Conservation (phyloP, 2,797 vertebrate species). For the Oreonectes daqikongensis region DNA sequence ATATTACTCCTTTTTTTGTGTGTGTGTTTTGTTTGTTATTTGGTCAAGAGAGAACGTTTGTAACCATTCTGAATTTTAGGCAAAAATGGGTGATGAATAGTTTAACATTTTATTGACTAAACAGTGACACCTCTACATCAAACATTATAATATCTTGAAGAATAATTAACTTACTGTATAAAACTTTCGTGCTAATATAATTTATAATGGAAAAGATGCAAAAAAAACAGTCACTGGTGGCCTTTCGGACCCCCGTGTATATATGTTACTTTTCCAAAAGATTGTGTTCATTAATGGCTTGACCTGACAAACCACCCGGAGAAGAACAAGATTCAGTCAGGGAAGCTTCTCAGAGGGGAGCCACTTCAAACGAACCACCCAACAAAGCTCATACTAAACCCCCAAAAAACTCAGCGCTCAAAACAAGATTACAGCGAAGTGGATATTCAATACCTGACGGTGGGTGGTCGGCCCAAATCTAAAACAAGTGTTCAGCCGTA, state of each 20-base stretch:
- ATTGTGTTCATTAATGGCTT: not conserved
- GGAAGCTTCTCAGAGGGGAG: not conserved
- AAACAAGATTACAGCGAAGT: conserved; percentile 50
- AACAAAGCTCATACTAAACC: conserved; percentile 22
- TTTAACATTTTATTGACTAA: too few relatives aligned
- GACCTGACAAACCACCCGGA: conserved; percentile 24
- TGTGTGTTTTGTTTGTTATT: too few relatives aligned
- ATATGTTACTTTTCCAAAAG: not conserved
- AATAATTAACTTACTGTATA: too few relatives aligned
- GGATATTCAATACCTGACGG: conserved; percentile 63
- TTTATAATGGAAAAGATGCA: not conserved
- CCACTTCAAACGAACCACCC: conserved; percentile 25
- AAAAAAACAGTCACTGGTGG: not conserved
- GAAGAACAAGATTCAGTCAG: conserved; percentile 15
- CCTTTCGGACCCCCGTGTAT: not conserved
- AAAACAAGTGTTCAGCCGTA: conserved; percentile 58
- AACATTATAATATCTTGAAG: too few relatives aligned
- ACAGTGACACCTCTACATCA: too few relatives aligned
- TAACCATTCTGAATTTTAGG: too few relatives aligned
- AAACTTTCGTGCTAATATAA: not conserved
- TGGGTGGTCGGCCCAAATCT: conserved; percentile 74
- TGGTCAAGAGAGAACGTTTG: too few relatives aligned
- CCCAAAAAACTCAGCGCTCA: conserved; percentile 32
- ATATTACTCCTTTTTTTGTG: too few relatives aligned
- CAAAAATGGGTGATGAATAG: too few relatives aligned